phyloP scores from a whole-genome alignment of 1,140 invertebrate species.

The Drosophila pectinifera region DNA sequence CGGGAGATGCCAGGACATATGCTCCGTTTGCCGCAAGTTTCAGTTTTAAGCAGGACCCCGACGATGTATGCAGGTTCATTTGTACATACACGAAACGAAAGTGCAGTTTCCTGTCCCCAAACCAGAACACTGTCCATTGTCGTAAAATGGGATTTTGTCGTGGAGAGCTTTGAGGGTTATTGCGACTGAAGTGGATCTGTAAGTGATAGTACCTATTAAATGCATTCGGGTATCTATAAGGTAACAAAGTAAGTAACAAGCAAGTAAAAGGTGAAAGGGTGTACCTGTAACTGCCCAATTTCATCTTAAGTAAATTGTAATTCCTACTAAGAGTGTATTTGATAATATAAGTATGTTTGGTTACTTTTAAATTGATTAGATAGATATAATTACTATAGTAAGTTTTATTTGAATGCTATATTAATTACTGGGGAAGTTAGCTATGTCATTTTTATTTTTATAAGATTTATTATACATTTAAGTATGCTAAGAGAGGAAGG shows the following conservation, averaged over 20 bases:
- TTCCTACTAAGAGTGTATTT: no score
- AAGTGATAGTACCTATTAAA: slow-evolving; percentile 39
- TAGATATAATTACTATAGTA: no score
- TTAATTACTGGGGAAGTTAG: no score
- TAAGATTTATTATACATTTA: no score
- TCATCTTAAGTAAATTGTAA: background rate
- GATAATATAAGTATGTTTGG: no score
- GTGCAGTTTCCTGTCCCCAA: slow-evolving; percentile 19
- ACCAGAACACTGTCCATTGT: slow-evolving; percentile 41
- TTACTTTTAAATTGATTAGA: no score
- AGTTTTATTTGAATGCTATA: no score
- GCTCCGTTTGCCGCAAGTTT: slow-evolving; percentile 27
- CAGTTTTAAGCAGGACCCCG: slow-evolving; percentile 33
- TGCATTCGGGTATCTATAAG: slow-evolving; percentile 15
- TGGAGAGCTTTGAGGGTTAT: slow-evolving; percentile 41
- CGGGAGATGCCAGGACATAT: slow-evolving; percentile 45
- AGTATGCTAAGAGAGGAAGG: no score
- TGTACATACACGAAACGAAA: slow-evolving; percentile 16
- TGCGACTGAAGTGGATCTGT: slow-evolving; percentile 39
- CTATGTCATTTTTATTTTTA: no score
- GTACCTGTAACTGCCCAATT: background rate
- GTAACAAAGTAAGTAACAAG: slow-evolving; percentile 24
- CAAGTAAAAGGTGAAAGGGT: background rate
- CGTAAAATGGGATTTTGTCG: slow-evolving; percentile 28
- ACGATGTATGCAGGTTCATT: background rate